Evolutionary conservation across 2,113 vertebrate species (phyloP).

Genomic region (Euleptes europaea): DNA sequence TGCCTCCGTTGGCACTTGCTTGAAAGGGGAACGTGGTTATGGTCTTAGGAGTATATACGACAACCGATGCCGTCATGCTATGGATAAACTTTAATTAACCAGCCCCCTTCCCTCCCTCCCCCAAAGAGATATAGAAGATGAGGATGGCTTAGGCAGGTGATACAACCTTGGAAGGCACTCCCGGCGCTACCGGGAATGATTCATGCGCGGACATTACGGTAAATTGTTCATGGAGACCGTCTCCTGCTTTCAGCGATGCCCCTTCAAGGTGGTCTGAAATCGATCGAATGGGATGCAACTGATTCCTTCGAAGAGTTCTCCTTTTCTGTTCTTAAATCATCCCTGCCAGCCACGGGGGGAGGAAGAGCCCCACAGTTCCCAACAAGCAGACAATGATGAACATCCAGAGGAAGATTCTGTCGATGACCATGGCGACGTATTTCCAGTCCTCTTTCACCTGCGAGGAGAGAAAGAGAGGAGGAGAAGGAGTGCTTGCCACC

Average conservation of each 20-base stretch:
- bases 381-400: conserved; percentile 94
- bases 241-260: conserved; percentile 18
- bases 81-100: conserved; percentile 46
- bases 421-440: conserved; percentile 97
- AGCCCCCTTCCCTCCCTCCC: neutral
- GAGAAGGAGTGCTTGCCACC: fast-evolving
- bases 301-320: conserved; percentile 7
- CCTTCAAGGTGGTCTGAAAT: conserved; percentile 41
- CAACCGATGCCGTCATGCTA: conserved; percentile 43
- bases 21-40: conserved; percentile 21
- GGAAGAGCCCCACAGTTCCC: conserved; percentile 94
- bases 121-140: conserved; percentile 44
- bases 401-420: conserved; percentile 98
- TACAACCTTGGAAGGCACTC: neutral
- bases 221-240: conserved; percentile 36
- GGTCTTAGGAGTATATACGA: conserved; percentile 45
- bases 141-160: conserved; percentile 15
- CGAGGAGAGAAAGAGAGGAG: conserved; percentile 19
- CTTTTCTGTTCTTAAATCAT: conserved; percentile 84
- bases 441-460: conserved; percentile 99
- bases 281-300: neutral
- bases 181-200: conserved; percentile 19
- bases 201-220: neutral
- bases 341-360: conserved; percentile 95
- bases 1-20: conserved; percentile 42